Base-by-base conservation (phyloP, 2,888 invertebrate genomes). In the Zaprionus bogoriensis region DNA sequence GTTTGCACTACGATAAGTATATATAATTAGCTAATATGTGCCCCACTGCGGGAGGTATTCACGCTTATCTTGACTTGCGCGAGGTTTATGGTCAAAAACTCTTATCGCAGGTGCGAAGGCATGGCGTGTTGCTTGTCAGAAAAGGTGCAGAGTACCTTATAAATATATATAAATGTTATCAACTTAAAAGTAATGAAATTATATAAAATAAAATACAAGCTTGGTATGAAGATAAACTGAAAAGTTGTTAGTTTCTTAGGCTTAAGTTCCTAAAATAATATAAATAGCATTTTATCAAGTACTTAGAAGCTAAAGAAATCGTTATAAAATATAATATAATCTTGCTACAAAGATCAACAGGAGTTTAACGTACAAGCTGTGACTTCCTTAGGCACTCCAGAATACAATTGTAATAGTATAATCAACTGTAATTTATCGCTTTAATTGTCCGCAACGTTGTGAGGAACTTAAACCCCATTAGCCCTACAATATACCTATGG, bases 1-100 rank as follows among this genome's bases (percentile, higher is more conserved):
- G n/a, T n/a, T n/a, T n/a, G n/a, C n/a, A n/a, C n/a, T 30, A n/a
- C 10, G 63, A 70, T 60, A 60, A 41, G 23, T n/a, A 23, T 17
- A 42, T 32, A 46, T 48, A 55, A 48, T 66, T 55, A 53, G 42
- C 27, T 25, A 27, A 36, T 36, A 36, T 36, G 14, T 17, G 14
- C 14, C 17, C 32, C 7, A 14, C 7, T 17, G 7, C 14, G 9
- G 32, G 32, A 14, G 32, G 32, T 36, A 36, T 9, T 17, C 0
- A 12, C 5, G 32, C 32, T 32, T 32, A 32, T 32, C 32, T 32
- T 14, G 32, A 32, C 6, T 12, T 12, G 32, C 12, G 32, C 14
- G n/a, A 32, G 6, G 14, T 32, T 32, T 32, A 32, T 32, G 32
- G 14, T 14, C 6, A 12, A 27, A 12, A 2, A 4, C 5, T 32